Conservation (phyloP, 2,113 vertebrate species). For the Hippocampus abdominalis region DNA sequence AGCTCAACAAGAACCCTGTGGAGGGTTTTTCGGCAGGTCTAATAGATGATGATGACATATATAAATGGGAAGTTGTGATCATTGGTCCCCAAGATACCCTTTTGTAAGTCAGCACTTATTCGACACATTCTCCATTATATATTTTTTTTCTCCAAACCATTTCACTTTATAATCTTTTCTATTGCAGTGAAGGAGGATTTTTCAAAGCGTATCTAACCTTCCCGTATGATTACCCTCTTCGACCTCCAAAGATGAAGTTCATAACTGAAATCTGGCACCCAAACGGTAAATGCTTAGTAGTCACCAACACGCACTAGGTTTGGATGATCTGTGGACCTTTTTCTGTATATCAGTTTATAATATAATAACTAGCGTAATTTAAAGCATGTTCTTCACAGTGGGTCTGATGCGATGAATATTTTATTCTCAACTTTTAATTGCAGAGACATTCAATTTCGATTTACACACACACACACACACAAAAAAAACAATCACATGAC, state of each 20-base stretch:
- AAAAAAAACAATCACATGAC: neutral
- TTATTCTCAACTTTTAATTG: too few species aligned
- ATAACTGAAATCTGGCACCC: conserved; percentile 99
- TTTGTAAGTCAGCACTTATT: conserved; percentile 83
- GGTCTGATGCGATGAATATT: too few species aligned
- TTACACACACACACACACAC: too few species aligned
- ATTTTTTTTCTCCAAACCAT: neutral
- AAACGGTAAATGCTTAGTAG: conserved; percentile 78
- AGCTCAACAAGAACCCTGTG: conserved; percentile 99
- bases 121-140: neutral
- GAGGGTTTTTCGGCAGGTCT: conserved; percentile 99
- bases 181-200: conserved; percentile 94
- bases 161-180: conserved; percentile 16
- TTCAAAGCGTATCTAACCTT: conserved; percentile 99
- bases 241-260: conserved; percentile 99
- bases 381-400: too few species aligned
- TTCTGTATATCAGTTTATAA: neutral
- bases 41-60: conserved; percentile 99
- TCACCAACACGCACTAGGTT: neutral
- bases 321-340: neutral
- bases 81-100: conserved; percentile 98
- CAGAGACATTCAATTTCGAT: too few species aligned
- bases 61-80: conserved; percentile 99
- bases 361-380: too few species aligned
- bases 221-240: conserved; percentile 98